phyloP scores from a whole-genome alignment of 1,140 invertebrate species.

The Drosophila nikananu region DNA sequence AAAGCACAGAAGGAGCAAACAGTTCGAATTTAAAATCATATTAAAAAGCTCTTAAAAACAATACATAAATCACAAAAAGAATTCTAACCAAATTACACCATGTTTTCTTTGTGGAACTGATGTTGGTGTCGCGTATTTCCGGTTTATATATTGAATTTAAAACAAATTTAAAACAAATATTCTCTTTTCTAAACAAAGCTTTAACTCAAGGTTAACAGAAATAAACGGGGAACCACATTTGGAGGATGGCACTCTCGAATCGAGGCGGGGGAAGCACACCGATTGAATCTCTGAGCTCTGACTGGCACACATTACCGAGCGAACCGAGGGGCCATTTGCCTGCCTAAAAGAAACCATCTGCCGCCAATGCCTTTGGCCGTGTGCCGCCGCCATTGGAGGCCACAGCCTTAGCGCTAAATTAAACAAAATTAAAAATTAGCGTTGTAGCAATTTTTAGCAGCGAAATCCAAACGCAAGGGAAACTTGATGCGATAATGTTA shows the following conservation, averaged over 20 bases:
- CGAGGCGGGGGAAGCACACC: slow-evolving; percentile 26
- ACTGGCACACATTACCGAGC: slow-evolving; percentile 31
- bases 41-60: neutral
- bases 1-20: slow-evolving; percentile 4
- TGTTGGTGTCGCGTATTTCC: neutral
- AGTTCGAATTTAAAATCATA: neutral
- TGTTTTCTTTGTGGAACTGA: neutral
- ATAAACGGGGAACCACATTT: slow-evolving; percentile 8
- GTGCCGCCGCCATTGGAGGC: slow-evolving; percentile 67
- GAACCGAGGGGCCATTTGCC: slow-evolving; percentile 59
- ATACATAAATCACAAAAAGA: neutral
- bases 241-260: slow-evolving; percentile 13
- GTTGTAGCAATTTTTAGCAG: slow-evolving; percentile 39
- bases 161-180: neutral
- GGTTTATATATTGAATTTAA: neutral
- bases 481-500: slow-evolving; percentile 9
- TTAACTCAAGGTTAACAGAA: neutral
- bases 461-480: slow-evolving; percentile 4
- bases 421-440: slow-evolving; percentile 70
- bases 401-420: slow-evolving; percentile 75
- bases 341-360: slow-evolving; percentile 85
- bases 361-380: slow-evolving; percentile 84
- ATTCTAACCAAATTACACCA: neutral
- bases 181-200: neutral
- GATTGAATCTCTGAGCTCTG: slow-evolving; percentile 26